Evolutionary conservation across 2,113 vertebrate species (phyloP).

Genomic region (Casuarius casuarius): DNA sequence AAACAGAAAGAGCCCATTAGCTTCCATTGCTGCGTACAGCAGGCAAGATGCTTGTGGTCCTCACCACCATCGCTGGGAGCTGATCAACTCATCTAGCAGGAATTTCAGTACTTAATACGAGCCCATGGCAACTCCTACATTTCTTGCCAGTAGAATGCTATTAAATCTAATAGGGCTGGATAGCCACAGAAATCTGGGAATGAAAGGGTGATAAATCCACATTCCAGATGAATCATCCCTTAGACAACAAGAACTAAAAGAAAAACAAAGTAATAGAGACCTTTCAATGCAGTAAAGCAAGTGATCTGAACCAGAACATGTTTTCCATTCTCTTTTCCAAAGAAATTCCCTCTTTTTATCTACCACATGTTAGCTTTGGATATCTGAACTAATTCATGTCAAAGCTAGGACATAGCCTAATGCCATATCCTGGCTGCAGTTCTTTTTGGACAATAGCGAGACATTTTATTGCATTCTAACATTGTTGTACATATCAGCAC

Average conservation of each 20-base stretch:
- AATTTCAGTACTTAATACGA: neutral
- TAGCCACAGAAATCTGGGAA: neutral
- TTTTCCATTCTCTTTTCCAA: neutral
- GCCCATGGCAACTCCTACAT: neutral
- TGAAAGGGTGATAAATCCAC: neutral
- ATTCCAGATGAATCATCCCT: neutral
- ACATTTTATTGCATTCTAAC: constrained; percentile 1
- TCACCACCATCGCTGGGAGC: neutral
- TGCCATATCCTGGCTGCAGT: neutral
- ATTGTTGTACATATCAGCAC: constrained; percentile 26
- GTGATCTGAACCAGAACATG: neutral
- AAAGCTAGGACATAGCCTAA: neutral
- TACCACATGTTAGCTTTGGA: neutral
- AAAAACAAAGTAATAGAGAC: neutral
- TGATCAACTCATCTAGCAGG: neutral
- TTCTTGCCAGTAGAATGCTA: neutral
- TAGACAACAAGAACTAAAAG: neutral
- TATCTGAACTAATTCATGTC: neutral
- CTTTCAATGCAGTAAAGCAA: neutral
- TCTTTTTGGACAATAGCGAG: neutral
- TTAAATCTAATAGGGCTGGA: neutral
- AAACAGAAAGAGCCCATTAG: neutral
- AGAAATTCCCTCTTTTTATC: neutral
- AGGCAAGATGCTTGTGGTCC: neutral
- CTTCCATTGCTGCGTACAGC: fast-evolving